phyloP scores from a whole-genome alignment of 2,888 invertebrate species.

The Eupithecia subfuscata region DNA sequence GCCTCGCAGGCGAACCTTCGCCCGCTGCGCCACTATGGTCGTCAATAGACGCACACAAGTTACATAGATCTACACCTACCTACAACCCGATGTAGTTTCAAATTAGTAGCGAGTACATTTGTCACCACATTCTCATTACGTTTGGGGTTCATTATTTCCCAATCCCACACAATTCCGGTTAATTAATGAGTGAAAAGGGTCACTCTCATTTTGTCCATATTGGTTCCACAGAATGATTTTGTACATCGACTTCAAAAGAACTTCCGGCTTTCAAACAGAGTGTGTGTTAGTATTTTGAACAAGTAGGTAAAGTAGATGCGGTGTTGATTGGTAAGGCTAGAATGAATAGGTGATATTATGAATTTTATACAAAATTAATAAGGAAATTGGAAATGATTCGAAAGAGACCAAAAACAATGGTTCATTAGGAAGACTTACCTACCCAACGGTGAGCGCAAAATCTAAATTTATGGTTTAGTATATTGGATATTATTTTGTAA shows the following conservation, averaged over 20 bases:
- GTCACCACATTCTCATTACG: constrained; percentile 30
- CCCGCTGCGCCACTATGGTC: neutral
- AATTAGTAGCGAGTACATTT: constrained; percentile 35
- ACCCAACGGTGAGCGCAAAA: neutral
- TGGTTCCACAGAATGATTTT: constrained; percentile 55
- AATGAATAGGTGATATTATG: neutral
- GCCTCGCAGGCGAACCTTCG: neutral
- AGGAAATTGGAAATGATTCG: neutral
- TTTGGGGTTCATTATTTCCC: constrained; percentile 72
- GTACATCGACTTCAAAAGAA: constrained; percentile 23
- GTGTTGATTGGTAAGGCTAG: neutral
- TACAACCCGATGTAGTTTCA: constrained; percentile 8
- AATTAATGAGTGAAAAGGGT: constrained; percentile 80
- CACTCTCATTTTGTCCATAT: constrained; percentile 70
- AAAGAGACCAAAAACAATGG: neutral
- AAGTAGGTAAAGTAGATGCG: neutral
- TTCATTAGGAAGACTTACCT: neutral
- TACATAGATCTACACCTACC: neutral
- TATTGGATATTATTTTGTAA: no score
- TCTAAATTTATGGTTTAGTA: no score
- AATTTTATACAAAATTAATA: neutral
- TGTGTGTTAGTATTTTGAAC: neutral
- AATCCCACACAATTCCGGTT: constrained; percentile 60
- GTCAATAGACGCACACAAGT: neutral
- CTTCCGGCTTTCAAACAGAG: neutral